Evolutionary conservation across 2,113 vertebrate species (phyloP).

Genomic region (Odontophorus gujanensis): DNA sequence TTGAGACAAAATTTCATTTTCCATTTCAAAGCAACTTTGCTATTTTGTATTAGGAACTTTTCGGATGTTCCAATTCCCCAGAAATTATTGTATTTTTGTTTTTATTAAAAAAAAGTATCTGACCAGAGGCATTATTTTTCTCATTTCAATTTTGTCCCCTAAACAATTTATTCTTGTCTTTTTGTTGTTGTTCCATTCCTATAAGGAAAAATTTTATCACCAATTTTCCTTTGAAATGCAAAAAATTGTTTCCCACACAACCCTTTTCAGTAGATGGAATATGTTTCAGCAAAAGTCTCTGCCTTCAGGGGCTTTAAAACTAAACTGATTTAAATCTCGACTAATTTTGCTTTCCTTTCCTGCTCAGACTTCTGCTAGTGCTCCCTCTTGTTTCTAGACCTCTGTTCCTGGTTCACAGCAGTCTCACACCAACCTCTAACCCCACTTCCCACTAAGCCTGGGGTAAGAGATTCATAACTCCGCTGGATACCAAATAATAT

Average conservation of each 20-base stretch:
- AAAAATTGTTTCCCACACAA: neutral
- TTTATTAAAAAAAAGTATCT: neutral
- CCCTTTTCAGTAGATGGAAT: neutral
- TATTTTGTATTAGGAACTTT: neutral
- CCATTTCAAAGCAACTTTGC: neutral
- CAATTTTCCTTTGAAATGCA: neutral
- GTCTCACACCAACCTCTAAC: neutral
- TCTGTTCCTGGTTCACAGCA: neutral
- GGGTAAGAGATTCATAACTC: neutral
- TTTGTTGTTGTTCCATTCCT: neutral
- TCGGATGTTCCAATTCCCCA: neutral
- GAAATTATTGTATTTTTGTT: neutral
- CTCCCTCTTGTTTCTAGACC: neutral
- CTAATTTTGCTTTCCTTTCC: slow-evolving; percentile 12
- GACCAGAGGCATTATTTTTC: neutral
- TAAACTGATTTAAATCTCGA: neutral
- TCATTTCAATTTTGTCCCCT: neutral
- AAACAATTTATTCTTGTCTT: neutral
- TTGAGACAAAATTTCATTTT: neutral
- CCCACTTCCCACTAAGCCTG: neutral
- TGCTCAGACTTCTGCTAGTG: neutral
- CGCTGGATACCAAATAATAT: accelerated
- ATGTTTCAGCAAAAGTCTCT: neutral
- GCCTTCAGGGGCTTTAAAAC: neutral
- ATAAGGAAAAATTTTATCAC: neutral